These are phyloP conservation scores for Threskiornis aethiopicus DNA, from an alignment of 2,797 vertebrate genomes.

Conservation along the genomic window DNA sequence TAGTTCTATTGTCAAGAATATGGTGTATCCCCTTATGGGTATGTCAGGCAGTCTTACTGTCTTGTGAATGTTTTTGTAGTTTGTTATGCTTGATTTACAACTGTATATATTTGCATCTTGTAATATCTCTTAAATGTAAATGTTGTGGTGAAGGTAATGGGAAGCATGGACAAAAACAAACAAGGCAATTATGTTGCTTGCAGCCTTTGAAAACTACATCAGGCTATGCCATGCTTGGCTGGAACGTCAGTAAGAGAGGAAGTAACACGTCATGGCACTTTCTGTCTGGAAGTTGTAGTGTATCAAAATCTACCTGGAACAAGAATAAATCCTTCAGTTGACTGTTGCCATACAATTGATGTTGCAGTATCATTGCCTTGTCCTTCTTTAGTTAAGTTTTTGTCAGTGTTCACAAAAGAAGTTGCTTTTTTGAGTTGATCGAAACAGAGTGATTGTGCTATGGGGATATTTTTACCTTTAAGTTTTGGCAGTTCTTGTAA, in stretches of 20 bases:
- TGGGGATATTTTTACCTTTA: neutral
- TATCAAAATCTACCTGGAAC: accelerated
- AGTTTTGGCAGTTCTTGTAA: neutral
- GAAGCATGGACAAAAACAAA: neutral
- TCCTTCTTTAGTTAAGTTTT: neutral
- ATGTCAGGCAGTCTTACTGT: neutral
- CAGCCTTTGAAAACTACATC: neutral
- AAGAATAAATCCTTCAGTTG: neutral
- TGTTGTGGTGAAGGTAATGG: neutral
- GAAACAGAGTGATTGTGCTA: neutral
- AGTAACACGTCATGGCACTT: neutral
- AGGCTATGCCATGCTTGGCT: neutral
- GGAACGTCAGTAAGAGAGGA: neutral
- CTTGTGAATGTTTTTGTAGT: neutral
- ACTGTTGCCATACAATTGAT: neutral
- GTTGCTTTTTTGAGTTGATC: neutral
- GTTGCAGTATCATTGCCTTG: neutral
- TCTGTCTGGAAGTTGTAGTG: neutral
- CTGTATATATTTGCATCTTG: neutral
- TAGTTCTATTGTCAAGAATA: neutral
- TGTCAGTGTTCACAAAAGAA: neutral
- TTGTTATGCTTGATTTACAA: neutral
- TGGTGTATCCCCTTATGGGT: neutral
- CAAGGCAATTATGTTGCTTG: neutral
- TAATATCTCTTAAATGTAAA: neutral